Evolutionary conservation across 2,113 vertebrate genomes (phyloP), one percentile per base, ranked within the genome.

Genomic region (Stigmatopora nigra): DNA sequence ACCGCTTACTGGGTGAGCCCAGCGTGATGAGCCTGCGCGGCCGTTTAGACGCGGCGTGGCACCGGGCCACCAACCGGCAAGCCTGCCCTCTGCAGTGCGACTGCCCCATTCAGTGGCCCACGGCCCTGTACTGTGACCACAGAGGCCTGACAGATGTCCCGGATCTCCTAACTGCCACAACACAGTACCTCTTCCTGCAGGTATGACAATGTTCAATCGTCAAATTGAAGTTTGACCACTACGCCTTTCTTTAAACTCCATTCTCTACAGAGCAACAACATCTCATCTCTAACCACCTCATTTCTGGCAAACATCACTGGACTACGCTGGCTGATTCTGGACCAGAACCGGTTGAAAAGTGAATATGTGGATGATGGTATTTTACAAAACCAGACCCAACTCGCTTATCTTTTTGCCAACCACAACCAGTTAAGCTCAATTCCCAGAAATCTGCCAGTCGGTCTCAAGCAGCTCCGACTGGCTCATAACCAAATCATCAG

Each of bases 51-150:
- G 41, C 67, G 0, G 68, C 71, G 16, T 90, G 90, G 87, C 77
- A 82, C 46, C 64, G 86, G 14, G 83, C 84, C 12, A 85, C 84
- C 45, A 90, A 88, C 65, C 78, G 67, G 0, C 68, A 81, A 65
- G 31, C 59, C 57, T 91, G 91, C 70, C 90, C 88, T 0, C 22
- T 62, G 3, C 75, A 84, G 61, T 92, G 91, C 15, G 86, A 89
- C 63, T 91, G 90, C 65, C 88, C 89, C n/a, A 84, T 90, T 64
- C 89, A 91, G 51, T 92, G 91, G 90, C 88, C 90, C 62, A 88
- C 87, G 0, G 88, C 89, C 0, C 49, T 91, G n/a, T 91, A 91
- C 69, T 91, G 90, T 46, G 89, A 91, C 75, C 75, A 88, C 67
- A 82, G 84, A 67, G 76, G 62, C 8, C 77, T 90, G 69, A 45